Evolutionary conservation across 2,797 vertebrate species (phyloP).

Genomic region (Anguilla marmorata): DNA sequence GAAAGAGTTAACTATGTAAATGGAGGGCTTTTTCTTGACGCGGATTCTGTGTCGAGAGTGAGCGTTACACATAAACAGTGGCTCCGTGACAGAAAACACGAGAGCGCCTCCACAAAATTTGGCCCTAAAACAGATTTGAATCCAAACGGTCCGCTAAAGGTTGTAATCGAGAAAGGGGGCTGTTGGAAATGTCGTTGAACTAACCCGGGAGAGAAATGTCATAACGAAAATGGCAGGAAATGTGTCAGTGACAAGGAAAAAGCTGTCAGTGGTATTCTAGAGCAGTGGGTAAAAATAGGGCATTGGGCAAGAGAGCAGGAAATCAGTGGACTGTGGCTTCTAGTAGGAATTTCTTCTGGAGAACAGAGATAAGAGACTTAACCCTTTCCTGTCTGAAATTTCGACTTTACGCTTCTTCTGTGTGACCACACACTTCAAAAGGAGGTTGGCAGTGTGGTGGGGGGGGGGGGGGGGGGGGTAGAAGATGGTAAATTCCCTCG

Average conservation of each 20-base stretch:
- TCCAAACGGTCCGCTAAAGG: constrained; percentile 28
- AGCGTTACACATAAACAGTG: neutral
- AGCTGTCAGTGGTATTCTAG: constrained; percentile 88
- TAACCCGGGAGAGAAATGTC: constrained; percentile 66
- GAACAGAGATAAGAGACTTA: constrained; percentile 90
- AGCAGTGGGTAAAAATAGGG: constrained; percentile 93
- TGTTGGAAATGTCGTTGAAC: constrained; percentile 61
- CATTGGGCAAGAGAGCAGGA: constrained; percentile 94
- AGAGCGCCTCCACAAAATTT: neutral
- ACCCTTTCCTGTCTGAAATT: constrained; percentile 78
- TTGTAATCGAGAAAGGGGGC: constrained; percentile 48
- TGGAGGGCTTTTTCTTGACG: neutral
- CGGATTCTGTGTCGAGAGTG: neutral
- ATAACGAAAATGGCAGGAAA: constrained; percentile 82
- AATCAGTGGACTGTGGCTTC: constrained; percentile 87
- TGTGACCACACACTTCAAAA: constrained; percentile 24
- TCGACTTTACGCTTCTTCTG: constrained; percentile 55
- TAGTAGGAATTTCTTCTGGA: constrained; percentile 93
- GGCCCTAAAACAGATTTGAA: constrained; percentile 18
- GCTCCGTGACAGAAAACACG: neutral
- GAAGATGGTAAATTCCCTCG: constrained; percentile 11
- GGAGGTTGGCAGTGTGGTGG: constrained; percentile 5
- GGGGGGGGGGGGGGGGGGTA: neutral
- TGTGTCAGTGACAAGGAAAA: constrained; percentile 86
- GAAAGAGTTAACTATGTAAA: neutral